Base-by-base conservation (phyloP, 1,140 invertebrate species). In the Pomacea maculata region DNA sequence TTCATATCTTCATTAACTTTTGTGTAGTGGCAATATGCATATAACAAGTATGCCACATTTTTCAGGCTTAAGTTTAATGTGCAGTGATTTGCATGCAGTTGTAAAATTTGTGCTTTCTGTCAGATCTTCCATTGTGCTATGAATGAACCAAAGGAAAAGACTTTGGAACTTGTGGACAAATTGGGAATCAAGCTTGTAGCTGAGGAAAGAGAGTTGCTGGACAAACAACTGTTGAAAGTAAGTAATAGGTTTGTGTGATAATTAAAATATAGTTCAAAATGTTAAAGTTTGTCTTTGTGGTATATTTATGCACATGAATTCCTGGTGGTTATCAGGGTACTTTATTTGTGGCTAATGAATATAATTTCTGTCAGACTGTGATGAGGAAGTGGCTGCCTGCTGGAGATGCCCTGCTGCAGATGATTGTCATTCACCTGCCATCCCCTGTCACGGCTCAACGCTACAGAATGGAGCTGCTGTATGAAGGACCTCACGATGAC, bases 321-420 rank as follows among this genome's bases (percentile, higher is more conserved):
- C 17, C 68, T 79, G 11, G 15, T 73, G 29, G 17, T 29, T 14
- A 45, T 14, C 8, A 54, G 19, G 11, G 70, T 81, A 25, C n/a
- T 74, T 12, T 12, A 45, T 17, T 71, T 12, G 7, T 25, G 34
- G 34, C 34, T 45, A 45, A 45, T 45, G 6, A 45, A 45, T 68
- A 57, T n/a, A 10, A 14, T 83, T 57, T 65, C 70, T 63, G 64
- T 73, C 84, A 89, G 88, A 82, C 81, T 14, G 96, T 99, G 61
- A 99, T 99, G 98, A 95, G 98, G 89, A 97, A 96, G 77, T 99
- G 99, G 99, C 93, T 99, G 89, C 98, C 98, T 81, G 99, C 98
- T 93, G 99, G 99, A 88, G 98, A 99, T 92, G 97, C 98, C 90
- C 93, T 99, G 86, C 96, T 99, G 94, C 97, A 99, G 94, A 99